Base-by-base conservation (phyloP, 1,140 invertebrate genomes). In the Drosophila mauritiana region DNA sequence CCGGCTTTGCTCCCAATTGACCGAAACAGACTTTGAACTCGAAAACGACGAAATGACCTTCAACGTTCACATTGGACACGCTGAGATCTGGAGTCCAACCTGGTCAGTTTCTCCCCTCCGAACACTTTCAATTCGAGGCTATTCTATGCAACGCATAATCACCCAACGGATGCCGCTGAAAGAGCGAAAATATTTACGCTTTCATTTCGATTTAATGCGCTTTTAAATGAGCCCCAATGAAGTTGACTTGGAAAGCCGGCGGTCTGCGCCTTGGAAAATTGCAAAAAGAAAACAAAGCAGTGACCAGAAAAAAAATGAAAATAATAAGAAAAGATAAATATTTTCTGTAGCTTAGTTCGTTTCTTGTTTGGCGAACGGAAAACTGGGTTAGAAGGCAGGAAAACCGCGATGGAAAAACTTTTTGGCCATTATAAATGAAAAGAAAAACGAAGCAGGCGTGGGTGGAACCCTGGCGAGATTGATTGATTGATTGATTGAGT, bases 181-280 rank as follows among this genome's bases (percentile, higher is more conserved):
- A 59, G 53, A 61, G 53, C 64, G 46, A 73, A 82, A 78, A 89
- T 84, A 78, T 89, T 89, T 89, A 90, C 84, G 84, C 84, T 89
- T 89, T 89, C 84, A 84, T 89, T 84, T 84, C 78, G 80, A 84
- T 90, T 89, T 89, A 89, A 89, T 80, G 84, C 79, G 84, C 75
- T 79, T 79, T 80, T 77, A 80, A 84, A 79, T 75, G 75, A 63
- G 64, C 43, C 48, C 53, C 67, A 70, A 69, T 57, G 67, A 65
- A 61, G 62, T 40, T 36, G 48, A 62, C 25, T 58, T 59, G 80
- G 64, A 79, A 75, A 84, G 76, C 70, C 54, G 45, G 56, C 31
- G 22, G 31, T 15, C 55, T 45, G 6, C 43, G 55, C 51, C 34
- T 68, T 58, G 57, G 72, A 80, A 84, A 80, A 84, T 83, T 63